Evolutionary conservation across 1,140 invertebrate species (phyloP).

Genomic region (Lepidurus arcticus): DNA sequence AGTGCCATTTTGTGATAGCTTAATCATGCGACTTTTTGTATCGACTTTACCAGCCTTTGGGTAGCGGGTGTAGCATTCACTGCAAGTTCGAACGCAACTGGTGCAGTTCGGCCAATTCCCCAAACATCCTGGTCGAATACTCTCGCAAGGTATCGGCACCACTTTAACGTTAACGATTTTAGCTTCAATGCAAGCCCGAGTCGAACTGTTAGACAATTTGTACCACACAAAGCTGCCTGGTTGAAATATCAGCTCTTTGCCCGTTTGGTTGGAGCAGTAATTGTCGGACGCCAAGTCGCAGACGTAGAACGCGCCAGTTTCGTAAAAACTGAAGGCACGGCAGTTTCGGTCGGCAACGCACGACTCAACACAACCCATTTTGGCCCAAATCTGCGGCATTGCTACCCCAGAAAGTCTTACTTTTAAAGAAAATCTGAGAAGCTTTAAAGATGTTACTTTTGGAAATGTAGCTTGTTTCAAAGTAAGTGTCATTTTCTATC

Average conservation of each 20-base stretch:
- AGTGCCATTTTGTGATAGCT: not conserved
- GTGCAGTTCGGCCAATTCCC: not conserved
- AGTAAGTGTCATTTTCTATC: not conserved
- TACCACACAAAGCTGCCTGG: not conserved
- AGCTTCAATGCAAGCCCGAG: not conserved
- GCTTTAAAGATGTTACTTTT: not conserved
- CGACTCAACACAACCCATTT: not conserved
- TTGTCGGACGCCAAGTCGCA: not conserved
- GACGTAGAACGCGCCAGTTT: not conserved
- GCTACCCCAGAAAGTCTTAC: not conserved
- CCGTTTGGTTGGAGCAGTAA: not conserved
- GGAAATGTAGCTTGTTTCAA: not conserved
- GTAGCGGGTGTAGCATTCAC: not conserved
- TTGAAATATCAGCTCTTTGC: not conserved
- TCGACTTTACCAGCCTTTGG: not conserved
- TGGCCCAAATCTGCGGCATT: not conserved
- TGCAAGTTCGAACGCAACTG: not conserved
- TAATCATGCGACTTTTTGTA: not conserved
- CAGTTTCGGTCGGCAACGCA: not conserved
- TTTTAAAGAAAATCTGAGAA: not conserved
- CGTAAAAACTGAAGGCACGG: not conserved
- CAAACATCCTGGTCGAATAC: not conserved
- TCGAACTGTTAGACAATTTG: not conserved
- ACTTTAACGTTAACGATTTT: not conserved
- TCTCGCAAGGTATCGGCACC: not conserved